These are phyloP conservation scores for Enhydra lutris DNA, from an alignment of 2,113 vertebrate species.

Conservation along the genomic window DNA sequence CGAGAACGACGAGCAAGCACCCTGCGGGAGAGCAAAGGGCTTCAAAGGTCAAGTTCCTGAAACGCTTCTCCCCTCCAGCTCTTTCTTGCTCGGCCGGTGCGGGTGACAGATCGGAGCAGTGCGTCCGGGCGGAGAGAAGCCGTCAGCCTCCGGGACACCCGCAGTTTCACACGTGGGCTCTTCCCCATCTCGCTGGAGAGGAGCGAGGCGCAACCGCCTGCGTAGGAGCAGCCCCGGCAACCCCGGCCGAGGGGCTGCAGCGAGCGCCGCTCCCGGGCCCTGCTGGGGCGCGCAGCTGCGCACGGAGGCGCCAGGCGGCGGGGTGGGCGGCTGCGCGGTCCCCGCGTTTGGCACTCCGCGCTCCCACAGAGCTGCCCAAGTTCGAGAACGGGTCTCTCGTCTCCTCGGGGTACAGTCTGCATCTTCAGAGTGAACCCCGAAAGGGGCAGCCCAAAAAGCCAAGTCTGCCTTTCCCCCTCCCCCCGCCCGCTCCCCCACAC, in stretches of 20 bases:
- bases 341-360: fast-evolving
- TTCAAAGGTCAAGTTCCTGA: slow-evolving; percentile 70
- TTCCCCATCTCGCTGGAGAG: neutral
- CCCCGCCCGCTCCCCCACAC: neutral
- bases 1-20: neutral
- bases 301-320: fast-evolving
- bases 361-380: neutral
- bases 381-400: neutral
- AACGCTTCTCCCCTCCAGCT: neutral
- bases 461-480: neutral
- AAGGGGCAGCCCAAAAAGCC: neutral
- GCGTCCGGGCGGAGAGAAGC: neutral
- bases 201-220: neutral
- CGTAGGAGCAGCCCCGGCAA: neutral
- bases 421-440: neutral
- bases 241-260: neutral
- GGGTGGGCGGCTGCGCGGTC: neutral
- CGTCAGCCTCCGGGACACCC: neutral
- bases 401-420: neutral
- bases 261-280: neutral
- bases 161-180: neutral
- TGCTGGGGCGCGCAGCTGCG: fast-evolving
- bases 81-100: slow-evolving; percentile 7
- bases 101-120: slow-evolving; percentile 56
- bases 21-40: slow-evolving; percentile 40